phyloP scores from a whole-genome alignment of 2,888 invertebrate species.

The Amiota communis region DNA sequence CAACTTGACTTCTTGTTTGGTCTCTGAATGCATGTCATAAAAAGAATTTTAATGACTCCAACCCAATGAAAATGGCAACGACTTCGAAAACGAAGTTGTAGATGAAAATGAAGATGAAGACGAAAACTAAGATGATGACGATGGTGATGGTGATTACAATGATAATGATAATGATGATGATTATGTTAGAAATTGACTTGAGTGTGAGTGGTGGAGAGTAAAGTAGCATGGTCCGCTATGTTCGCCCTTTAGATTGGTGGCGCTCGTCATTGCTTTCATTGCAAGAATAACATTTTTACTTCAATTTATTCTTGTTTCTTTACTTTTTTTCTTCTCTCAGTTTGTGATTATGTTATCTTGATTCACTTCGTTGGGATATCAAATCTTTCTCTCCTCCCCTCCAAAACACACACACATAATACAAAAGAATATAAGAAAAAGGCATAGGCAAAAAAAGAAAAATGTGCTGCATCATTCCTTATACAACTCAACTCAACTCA shows the following conservation, averaged over 20 bases:
- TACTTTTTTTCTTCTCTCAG: too few species aligned
- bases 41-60: slow-evolving; percentile 55
- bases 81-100: neutral
- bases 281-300: neutral
- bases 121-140: neutral
- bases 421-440: too few species aligned
- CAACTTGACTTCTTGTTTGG: slow-evolving; percentile 62
- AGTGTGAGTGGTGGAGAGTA: too few species aligned
- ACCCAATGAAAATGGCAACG: slow-evolving; percentile 48
- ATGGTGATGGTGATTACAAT: neutral
- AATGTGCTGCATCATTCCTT: slow-evolving; percentile 1
- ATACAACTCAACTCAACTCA: neutral
- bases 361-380: neutral
- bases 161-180: too few species aligned
- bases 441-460: neutral
- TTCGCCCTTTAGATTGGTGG: neutral
- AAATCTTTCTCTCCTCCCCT: neutral
- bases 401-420: too few species aligned
- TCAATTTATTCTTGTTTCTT: neutral
- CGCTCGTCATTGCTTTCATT: slow-evolving; percentile 8
- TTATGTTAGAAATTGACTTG: too few species aligned
- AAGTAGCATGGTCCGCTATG: neutral
- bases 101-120: neutral
- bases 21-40: slow-evolving; percentile 59
- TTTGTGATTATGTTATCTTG: slow-evolving; percentile 16